phyloP scores from a whole-genome alignment of 2,113 vertebrate genomes.

The Telmatochromis sp. region DNA sequence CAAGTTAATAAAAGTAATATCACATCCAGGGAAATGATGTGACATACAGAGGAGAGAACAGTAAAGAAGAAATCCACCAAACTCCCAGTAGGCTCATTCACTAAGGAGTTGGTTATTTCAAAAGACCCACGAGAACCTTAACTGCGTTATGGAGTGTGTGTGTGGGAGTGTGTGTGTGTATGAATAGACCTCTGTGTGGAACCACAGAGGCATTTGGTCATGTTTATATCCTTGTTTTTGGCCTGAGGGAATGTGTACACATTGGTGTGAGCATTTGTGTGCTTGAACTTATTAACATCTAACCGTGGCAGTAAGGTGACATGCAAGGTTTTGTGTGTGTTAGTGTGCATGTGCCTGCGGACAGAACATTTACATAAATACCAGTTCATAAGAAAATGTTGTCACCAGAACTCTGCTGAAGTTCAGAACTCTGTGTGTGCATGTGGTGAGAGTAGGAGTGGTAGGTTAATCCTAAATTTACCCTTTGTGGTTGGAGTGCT shows the following conservation, averaged over 20 bases:
- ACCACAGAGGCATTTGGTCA: constrained; percentile 59
- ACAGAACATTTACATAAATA: constrained; percentile 18
- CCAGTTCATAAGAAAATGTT: constrained; percentile 13
- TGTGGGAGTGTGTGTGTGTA: not conserved
- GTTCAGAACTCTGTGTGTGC: constrained; percentile 3
- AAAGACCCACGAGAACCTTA: constrained; percentile 32
- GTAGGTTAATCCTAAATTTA: constrained; percentile 62
- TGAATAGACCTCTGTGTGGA: constrained; percentile 49
- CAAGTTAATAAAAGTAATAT: not conserved
- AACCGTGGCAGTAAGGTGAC: not conserved
- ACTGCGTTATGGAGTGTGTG: constrained; percentile 15
- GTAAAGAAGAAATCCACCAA: constrained; percentile 11
- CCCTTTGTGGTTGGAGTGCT: constrained; percentile 26
- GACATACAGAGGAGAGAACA: not conserved
- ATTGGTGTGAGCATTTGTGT: not conserved
- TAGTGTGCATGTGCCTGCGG: not conserved
- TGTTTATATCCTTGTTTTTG: constrained; percentile 64
- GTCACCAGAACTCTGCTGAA: constrained; percentile 11
- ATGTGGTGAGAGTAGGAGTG: constrained; percentile 27
- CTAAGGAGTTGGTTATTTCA: constrained; percentile 38
- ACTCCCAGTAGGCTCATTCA: constrained; percentile 11
- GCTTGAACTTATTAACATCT: not conserved
- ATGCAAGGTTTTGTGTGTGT: not conserved
- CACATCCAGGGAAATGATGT: not conserved
- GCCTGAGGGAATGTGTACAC: constrained; percentile 27